Conservation (phyloP, 2,797 vertebrate genomes). For the Trichosurus vulpecula region DNA sequence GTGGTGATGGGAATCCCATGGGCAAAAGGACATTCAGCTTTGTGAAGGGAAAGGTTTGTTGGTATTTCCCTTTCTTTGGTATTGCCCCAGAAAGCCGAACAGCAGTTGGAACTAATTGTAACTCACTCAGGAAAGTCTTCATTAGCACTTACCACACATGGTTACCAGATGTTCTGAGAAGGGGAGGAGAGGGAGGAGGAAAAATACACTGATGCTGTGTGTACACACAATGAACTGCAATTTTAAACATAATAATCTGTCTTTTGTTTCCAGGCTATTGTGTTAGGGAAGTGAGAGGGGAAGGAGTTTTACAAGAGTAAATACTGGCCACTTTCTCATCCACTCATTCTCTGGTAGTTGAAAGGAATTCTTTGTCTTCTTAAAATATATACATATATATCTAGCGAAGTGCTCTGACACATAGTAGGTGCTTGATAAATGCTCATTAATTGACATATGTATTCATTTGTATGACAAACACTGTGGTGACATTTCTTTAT, state of each 20-base stretch:
- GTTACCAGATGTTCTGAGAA: slow-evolving; percentile 95
- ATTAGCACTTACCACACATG: slow-evolving; percentile 97
- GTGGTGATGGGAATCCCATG: slow-evolving; percentile 76
- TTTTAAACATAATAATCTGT: slow-evolving; percentile 92
- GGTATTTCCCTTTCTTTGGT: slow-evolving; percentile 62
- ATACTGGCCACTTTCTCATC: slow-evolving; percentile 86
- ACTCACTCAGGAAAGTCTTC: slow-evolving; percentile 96
- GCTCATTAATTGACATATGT: slow-evolving; percentile 5
- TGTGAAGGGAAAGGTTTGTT: slow-evolving; percentile 75
- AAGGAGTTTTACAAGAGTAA: slow-evolving; percentile 71
- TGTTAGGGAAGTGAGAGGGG: slow-evolving; percentile 82
- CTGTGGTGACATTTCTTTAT: slow-evolving; percentile 64
- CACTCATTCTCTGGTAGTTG: slow-evolving; percentile 86
- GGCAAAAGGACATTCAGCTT: slow-evolving; percentile 73
- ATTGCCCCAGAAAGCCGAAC: slow-evolving; percentile 84
- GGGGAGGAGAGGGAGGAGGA: slow-evolving; percentile 83
- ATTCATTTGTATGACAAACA: slow-evolving; percentile 56
- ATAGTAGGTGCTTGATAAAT: neutral
- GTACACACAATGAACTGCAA: slow-evolving; percentile 87
- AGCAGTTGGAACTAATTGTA: slow-evolving; percentile 92
- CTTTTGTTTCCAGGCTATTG: slow-evolving; percentile 95
- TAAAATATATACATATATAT: slow-evolving; percentile 56
- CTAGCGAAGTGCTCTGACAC: neutral
- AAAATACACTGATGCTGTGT: slow-evolving; percentile 23
- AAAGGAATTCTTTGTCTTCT: slow-evolving; percentile 92